A percentile compares a stretch with the other conserved stretches of the same genome.
phyloP scores from a whole-genome alignment of 2,888 invertebrate genomes.

The Cheilosia pagana region DNA sequence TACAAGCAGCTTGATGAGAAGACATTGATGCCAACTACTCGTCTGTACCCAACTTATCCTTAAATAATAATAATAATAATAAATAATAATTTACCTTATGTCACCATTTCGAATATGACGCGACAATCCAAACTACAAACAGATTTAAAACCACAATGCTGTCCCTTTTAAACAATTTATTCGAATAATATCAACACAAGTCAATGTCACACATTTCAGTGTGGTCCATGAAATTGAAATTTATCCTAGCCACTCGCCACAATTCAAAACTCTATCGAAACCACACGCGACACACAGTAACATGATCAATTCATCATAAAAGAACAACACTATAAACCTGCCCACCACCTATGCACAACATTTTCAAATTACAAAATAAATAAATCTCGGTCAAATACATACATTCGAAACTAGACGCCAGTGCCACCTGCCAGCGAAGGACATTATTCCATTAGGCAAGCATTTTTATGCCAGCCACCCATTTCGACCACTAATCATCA shows the following conservation, averaged over 20 bases:
- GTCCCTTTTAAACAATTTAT: constrained; percentile 12
- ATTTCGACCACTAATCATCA: constrained; percentile 67
- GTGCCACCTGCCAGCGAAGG: constrained; percentile 52
- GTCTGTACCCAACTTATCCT: too few species aligned
- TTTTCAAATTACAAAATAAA: constrained; percentile 52
- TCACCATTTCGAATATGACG: not conserved
- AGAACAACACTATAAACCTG: constrained; percentile 5
- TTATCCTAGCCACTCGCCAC: constrained; percentile 16
- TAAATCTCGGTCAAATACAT: constrained; percentile 49
- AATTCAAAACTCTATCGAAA: constrained; percentile 21
- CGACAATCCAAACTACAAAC: not conserved
- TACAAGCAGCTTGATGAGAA: too few species aligned
- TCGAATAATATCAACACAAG: constrained; percentile 30
- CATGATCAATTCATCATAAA: constrained; percentile 30
- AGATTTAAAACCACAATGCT: not conserved
- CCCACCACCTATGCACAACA: constrained; percentile 12
- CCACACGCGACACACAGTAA: constrained; percentile 29
- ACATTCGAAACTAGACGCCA: constrained; percentile 24
- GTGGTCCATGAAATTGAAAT: constrained; percentile 38
- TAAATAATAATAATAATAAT: too few species aligned
- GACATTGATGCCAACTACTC: too few species aligned
- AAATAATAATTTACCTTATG: not conserved
- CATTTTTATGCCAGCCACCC: constrained; percentile 22
- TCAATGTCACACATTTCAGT: constrained; percentile 21
- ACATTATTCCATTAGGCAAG: constrained; percentile 45